Evolutionary conservation across 2,888 invertebrate species (phyloP).

Genomic region (Melanchra persicariae): DNA sequence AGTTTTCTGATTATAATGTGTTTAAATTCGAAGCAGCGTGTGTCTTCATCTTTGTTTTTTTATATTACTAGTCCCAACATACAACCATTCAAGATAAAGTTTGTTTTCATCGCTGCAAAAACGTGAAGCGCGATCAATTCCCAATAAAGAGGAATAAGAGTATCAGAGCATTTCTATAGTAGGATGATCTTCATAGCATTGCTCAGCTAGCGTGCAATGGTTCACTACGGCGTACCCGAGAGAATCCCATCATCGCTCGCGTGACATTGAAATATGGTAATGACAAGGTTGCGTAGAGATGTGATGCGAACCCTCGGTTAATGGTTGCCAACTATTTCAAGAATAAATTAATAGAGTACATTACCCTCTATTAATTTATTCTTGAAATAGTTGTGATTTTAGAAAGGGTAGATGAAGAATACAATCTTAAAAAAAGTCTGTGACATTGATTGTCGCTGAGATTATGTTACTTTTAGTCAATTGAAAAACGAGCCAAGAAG

Average conservation of each 20-base stretch:
- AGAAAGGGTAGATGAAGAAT: no score
- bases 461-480: no score
- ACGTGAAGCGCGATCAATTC: not conserved
- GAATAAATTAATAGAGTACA: no score
- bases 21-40: not conserved
- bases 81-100: not conserved
- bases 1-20: no score
- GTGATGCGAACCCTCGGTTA: not conserved
- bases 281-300: not conserved
- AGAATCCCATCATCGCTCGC: not conserved
- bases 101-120: not conserved
- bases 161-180: not conserved
- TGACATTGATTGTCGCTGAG: no score
- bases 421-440: no score
- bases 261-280: not conserved
- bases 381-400: no score
- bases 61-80: not conserved
- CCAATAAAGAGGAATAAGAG: no score
- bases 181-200: conserved; percentile 13
- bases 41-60: not conserved
- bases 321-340: no score
- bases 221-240: not conserved
- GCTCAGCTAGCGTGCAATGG: conserved; percentile 16
- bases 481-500: no score
- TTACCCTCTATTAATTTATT: no score